Base-by-base conservation (phyloP, 2,888 invertebrate genomes). In the Marasmarcha lunaedactyla region DNA sequence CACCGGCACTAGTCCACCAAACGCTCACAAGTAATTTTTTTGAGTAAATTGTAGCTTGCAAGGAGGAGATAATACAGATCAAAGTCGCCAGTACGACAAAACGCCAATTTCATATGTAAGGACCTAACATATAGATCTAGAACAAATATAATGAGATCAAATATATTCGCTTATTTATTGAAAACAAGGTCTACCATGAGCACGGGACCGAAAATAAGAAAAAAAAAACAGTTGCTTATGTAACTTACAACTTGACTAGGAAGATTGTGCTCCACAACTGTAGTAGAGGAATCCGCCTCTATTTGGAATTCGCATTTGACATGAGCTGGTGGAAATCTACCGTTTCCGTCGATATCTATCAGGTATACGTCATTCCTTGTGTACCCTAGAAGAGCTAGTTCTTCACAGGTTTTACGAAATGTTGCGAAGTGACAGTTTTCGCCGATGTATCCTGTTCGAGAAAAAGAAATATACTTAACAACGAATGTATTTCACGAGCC, bases 341-440 rank as follows among this genome's bases (percentile, higher is more conserved):
- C 97, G 60, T 95, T 95, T 0, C 97, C 95, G 60, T 97, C 97
- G 39, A 97, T 94, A 60, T 97, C 97, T 52, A 97, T 95, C 35
- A 92, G 87, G 63, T 95, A 97, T 0, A 95, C 94, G 52, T 95
- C 95, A 27, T 95, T 94, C 51, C 93, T 89, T 0, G 92, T 94
- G 57, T 93, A 93, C 0, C 97, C 96, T 11, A 95, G 78, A 5
- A 96, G 81, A 0, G 95, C 95, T 42, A 97, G 66, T 58, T 96
- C 96, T 70, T 97, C 96, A 63, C 97, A 97, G 0, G 96, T 95
- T 60, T 94, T 92, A 47, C 94, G 88, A 60, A 93, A 94, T 42
- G 92, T 89, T 1, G 97, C 95, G 54, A 97, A 97, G 63, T 97
- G 97, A 55, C 97, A 97, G 59, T 95, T 95, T 59, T 93, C 93